Evolutionary conservation across 2,888 invertebrate species (phyloP), one percentile per base, ranked within the genome.

Genomic region (Lasiommata megera): DNA sequence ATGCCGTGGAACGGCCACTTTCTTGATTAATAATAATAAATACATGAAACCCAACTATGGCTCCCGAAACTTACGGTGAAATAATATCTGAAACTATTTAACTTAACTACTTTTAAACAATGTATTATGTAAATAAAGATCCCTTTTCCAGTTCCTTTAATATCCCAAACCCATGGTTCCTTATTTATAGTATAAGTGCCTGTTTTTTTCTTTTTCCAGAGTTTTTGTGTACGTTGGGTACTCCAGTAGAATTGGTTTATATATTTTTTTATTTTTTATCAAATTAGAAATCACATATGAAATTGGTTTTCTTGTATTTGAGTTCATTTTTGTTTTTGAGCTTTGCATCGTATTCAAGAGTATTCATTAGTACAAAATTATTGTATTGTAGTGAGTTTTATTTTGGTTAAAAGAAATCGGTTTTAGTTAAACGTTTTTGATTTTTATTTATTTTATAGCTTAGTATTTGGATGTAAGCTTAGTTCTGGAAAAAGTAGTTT

Each of bases 221-320:
- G 66, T 71, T 77, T 82, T 77, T 85, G 78, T 84, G 80, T 79
- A 76, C 76, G 68, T 82, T 88, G 86, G 88, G 88, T 82, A 76
- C 82, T 85, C 85, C 83, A 87, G 87, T 88, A 86, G 87, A 83
- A 70, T 81, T 82, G 81, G 74, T 79, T 80, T n/a, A n/a, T n/a
- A 80, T 84, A 78, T 38, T 51, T 66, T 68, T 65, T 61, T 65
- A 67, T 67, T 67, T 68, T 66, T 65, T 66, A 68, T 68, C 5
- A 1, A 34, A 11, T 65, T 16, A 11, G 76, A 71, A 75, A 68
- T 79, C 72, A 73, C 64, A 79, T 75, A 74, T 76, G 76, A 65
- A 73, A 68, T 41, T 40, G 38, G 34, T 38, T 47, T 58, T 31
- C 41, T 18, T 29, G 38, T 41, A 29, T 28, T n/a, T n/a, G n/a